Evolutionary conservation across 2,888 invertebrate genomes (phyloP).

Genomic region (Sarcophaga subvicina): DNA sequence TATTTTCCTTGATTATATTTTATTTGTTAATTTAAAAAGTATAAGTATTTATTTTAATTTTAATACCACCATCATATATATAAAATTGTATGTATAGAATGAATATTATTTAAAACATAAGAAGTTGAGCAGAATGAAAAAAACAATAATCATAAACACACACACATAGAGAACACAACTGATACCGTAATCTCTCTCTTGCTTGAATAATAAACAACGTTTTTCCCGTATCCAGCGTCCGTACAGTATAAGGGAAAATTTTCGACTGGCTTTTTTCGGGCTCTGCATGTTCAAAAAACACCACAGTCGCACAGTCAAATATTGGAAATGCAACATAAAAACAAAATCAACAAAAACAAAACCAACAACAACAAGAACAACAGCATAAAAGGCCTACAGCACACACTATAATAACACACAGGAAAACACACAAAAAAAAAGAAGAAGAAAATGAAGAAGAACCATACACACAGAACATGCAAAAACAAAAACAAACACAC

Average conservation of each 20-base stretch:
- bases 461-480: neutral
- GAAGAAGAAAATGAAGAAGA: neutral
- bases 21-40: too few relatives aligned
- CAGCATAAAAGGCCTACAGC: neutral
- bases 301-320: conserved; percentile 48
- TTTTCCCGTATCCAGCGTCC: conserved; percentile 75
- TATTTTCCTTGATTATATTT: too few relatives aligned
- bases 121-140: conserved; percentile 23
- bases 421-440: neutral
- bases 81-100: neutral
- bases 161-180: conserved; percentile 55
- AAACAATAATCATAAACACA: conserved; percentile 37
- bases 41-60: too few relatives aligned
- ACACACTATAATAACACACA: conserved; percentile 38
- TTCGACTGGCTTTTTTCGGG: conserved; percentile 74
- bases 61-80: too few relatives aligned
- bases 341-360: conserved; percentile 41
- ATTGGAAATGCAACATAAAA: conserved; percentile 63
- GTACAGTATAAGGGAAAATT: conserved; percentile 81
- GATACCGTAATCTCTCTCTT: conserved; percentile 63
- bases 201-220: conserved; percentile 13
- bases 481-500: conserved; percentile 15
- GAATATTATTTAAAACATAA: neutral
- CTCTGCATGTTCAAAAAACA: conserved; percentile 68
- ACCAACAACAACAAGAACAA: conserved; percentile 32